Evolutionary conservation across 2,113 vertebrate species (phyloP), one percentile per base, ranked within the genome.

Genomic region (Mastomys natalensis): DNA sequence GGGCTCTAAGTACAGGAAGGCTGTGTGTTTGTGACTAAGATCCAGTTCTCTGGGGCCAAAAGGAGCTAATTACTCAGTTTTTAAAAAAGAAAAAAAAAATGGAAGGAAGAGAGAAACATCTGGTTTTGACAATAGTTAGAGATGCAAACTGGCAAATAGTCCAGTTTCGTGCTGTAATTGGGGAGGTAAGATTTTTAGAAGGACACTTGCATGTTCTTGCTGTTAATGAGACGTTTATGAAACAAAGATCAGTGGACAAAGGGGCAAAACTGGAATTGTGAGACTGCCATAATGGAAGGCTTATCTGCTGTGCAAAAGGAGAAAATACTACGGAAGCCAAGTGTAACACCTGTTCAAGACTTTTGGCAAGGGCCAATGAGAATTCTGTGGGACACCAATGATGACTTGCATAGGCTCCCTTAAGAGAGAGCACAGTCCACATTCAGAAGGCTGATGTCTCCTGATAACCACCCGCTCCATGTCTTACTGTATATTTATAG

Each of bases 151-250:
- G 51, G 72, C 77, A 92, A 51, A 70, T 45, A 84, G 43, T 66
- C 51, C 51, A 8, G n/a, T 77, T 95, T 40, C 17, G 10, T 74
- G 10, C 89, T 91, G 8, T 92, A 45, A 70, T 73, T 73, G 19
- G 84, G 93, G 78, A 22, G 34, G 37, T 89, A 80, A 51, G 62
- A 60, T 80, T 90, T 92, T 91, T 94, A 76, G 26, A 93, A 40
- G 37, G 11, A 2, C 45, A 58, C 6, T 60, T 93, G 8, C 8
- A 29, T 90, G 40, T 31, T 90, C 22, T 93, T 82, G 72, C 21
- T 74, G 48, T 40, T 88, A 86, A 31, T 84, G 12, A 10, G 77
- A 78, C 4, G 19, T 5, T 92, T 92, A 58, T 95, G 70, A 90
- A 12, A n/a, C 58, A 24, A 96, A 43, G 48, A 4, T 80, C 26